Evolutionary conservation across 1,140 invertebrate genomes (phyloP).

Genomic region (Drosophila kikkawai): DNA sequence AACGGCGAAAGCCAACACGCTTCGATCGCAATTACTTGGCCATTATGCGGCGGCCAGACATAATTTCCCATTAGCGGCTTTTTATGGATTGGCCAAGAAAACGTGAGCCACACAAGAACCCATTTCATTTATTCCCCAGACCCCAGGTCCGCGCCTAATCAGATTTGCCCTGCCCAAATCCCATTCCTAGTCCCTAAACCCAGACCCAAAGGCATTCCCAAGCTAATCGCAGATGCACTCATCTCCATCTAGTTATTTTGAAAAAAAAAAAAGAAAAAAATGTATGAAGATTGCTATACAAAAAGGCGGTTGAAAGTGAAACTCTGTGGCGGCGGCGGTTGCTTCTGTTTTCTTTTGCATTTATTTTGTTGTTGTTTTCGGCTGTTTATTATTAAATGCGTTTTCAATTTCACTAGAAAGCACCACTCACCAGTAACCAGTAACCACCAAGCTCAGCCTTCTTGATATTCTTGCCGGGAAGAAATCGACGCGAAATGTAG

Average conservation of each 20-base stretch:
- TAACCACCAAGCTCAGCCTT: conserved; percentile 14
- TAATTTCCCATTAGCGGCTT: conserved; percentile 67
- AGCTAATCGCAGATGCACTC: conserved; percentile 57
- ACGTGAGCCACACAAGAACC: conserved; percentile 39
- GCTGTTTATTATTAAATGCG: conserved; percentile 61
- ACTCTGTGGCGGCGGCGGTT: conserved; percentile 45
- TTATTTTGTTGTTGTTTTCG: conserved; percentile 17
- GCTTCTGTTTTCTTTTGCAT: conserved; percentile 36
- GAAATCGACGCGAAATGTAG: conserved; percentile 62
- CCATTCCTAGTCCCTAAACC: neutral
- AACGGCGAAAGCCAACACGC: conserved; percentile 39
- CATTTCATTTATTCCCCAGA: neutral
- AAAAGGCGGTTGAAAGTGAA: conserved; percentile 66
- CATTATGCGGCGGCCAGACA: conserved; percentile 39
- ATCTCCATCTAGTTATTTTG: conserved; percentile 17
- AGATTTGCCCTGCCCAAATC: conserved; percentile 20
- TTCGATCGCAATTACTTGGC: conserved; percentile 44
- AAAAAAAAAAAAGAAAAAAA: conserved; percentile 15
- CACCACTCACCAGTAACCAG: conserved; percentile 20
- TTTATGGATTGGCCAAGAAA: conserved; percentile 65
- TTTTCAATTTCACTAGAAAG: conserved; percentile 83
- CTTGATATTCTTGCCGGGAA: conserved; percentile 71
- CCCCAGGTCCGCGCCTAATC: conserved; percentile 18
- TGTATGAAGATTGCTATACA: neutral
- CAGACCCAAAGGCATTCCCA: conserved; percentile 23